Evolutionary conservation across 1,140 invertebrate genomes (phyloP), one percentile per base, ranked within the genome.

Genomic region (Drosophila ficusphila): DNA sequence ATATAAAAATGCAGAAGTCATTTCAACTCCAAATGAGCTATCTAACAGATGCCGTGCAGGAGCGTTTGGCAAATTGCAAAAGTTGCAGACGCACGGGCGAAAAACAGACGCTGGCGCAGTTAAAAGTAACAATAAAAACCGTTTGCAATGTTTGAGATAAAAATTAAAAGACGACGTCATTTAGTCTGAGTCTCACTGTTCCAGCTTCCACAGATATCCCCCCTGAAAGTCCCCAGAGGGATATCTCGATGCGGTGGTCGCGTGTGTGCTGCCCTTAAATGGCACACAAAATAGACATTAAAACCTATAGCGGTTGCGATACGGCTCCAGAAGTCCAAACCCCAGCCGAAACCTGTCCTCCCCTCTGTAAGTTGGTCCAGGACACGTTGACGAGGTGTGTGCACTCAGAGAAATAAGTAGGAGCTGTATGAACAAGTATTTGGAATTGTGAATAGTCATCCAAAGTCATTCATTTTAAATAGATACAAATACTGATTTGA

Each of bases 151-250:
- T 82, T 88, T 82, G 77, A 88, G 82, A 88, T 88, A 88, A 88
- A 86, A 88, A 88, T 88, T 88, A 88, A 88, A 88, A 88, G 82
- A 82, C 83, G 82, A 86, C 81, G 77, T 88, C 82, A 88, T 88
- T 88, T 85, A 54, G 51, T 67, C 70, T 48, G 41, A 41, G 34
- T 60, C 29, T 31, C 61, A 36, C 49, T 48, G 19, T 18, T 2
- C 38, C 21, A 21, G 34, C 56, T 34, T 29, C 14, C 42, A 39
- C 25, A 12, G 12, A 47, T 49, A 33, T 49, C 18, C 29, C 19
- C 19, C 23, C 19, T 47, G 27, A 46, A 18, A 31, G 7, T 33
- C 54, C 29, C 41, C 38, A 60, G 54, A 52, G 65, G 27, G 16
- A 31, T 29, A 61, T 42, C 46, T 60, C 39, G 12, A 33, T 33